Evolutionary conservation across 2,888 invertebrate genomes (phyloP), one percentile per base, ranked within the genome.

Genomic region (Scrobipalpa costella): DNA sequence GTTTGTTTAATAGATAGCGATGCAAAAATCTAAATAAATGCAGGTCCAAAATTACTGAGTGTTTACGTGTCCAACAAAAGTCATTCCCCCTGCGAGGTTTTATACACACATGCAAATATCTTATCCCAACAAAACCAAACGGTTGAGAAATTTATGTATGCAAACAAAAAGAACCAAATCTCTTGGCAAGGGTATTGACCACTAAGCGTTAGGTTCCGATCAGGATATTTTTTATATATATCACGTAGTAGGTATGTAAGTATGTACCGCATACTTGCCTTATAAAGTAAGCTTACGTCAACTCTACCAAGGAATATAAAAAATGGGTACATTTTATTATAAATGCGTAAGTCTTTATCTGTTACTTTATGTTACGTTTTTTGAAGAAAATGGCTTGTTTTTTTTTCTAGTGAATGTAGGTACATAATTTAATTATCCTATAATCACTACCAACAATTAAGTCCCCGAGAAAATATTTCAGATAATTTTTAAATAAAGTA

Each of bases 181-280:
- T 64, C 38, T 64, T 49, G 8, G 27, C 50, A 33, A 50, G 61
- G 64, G 64, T 62, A 64, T 58, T 64, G 62, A 64, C 64, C 61
- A 60, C 33, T 36, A 36, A 57, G 36, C 34, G 57, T 55, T 13
- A 52, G 36, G 6, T 57, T 57, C 17, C 7, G 36, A 27, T n/a
- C 52, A 27, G 27, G 52, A 52, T 52, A 27, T 52, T 2, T 52
- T 13, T n/a, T n/a, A n/a, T n/a, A n/a, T 21, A 21, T n/a, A 33
- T n/a, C 52, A n/a, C 27, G 27, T 27, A 27, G 27, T 27, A 27
- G 27, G 27, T 27, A 27, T 27, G 5, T 27, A 3, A 50, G 50
- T 21, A 50, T 9, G 21, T 50, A 17, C 21, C 50, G 11, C 19
- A 21, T 9, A 50, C 19, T 21, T 9, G 21, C 50, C 11, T 49